Evolutionary conservation across 2,113 vertebrate genomes (phyloP), one percentile per base, ranked within the genome.

Genomic region (Austrofundulus limnaeus): DNA sequence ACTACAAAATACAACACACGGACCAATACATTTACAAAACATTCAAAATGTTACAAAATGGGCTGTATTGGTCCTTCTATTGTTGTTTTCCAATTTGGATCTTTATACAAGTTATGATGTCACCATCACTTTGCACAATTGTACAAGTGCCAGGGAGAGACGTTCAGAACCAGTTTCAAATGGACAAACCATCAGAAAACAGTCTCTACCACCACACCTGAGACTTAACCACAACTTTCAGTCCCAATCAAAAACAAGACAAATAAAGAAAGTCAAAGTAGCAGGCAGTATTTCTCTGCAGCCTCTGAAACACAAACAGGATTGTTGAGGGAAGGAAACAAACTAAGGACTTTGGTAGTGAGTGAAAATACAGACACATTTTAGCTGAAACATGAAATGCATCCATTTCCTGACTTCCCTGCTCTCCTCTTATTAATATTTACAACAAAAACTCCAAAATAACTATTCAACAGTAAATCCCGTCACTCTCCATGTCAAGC

Each of bases 21-120:
- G 95, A 96, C 95, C 94, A 96, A 94, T 94, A 96, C 94, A 92
- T 94, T 95, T 96, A 96, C 92, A 94, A 95, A 98, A 96, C 94
- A 95, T 92, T 94, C 93, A 94, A 94, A 96, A 97, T 94, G 92
- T 98, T 96, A 96, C 92, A 95, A 96, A 96, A 96, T 90, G 93
- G 91, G 92, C 90, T 96, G 94, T 94, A 95, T 96, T 96, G 94
- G 94, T 96, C 95, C 94, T 94, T 83, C 88, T 80, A 86, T 91
- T 90, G 85, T 92, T 91, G 89, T 92, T 91, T 89, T 88, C 90
- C 89, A 90, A 89, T 91, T 92, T 88, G 88, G 88, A 91, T 92
- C 82, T 93, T 94, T 94, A 85, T 93, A 94, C 92, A 94, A 94
- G 90, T 91, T 85, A 92, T 67, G 82, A 90, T 78, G 80, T 79